Evolutionary conservation across 30 jellyfish, hydroid and myxozoan genomes (phyloP), one percentile per base, ranked within the genome.

Genomic region (Aurelia aurita): DNA sequence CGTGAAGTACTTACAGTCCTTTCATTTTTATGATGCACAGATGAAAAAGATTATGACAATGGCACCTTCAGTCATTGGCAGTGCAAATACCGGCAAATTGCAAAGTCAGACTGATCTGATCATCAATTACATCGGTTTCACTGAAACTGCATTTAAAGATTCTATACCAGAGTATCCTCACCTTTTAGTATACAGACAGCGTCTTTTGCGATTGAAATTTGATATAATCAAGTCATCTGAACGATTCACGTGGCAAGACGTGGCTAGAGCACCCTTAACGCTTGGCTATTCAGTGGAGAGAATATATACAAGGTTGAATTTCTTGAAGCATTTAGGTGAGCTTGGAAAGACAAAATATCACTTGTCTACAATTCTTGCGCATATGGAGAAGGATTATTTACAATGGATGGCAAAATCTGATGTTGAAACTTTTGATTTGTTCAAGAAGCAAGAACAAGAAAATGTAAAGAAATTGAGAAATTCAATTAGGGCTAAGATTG

Each of bases 201-300:
- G 90, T 26, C 82, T 80, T n/a, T 60, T 80, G 47, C 45, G 66
- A 60, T 35, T 80, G 21, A 80, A 80, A 39, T 80, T 80, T 65
- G 77, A 80, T 27, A 80, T 80, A 34, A 80, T 80, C 11, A 80
- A 63, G 27, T 26, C 22, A 1, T 26, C 82, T 20, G 90, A 60
- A 2, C 35, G 77, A 58, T 80, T 80, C 39, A 66, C 72, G 3
- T 80, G 90, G 90, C 69, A 80, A 65, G 90, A 80, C 16, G 60
- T 80, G 14, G 90, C 90, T 5, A 53, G 90, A 27, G 90, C 90
- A 0, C 90, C 90, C 2, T 60, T 80, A 27, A 43, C 82, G 0
- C 90, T 80, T 46, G 90, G 90, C 15, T 80, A 80, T 49, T 80
- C 90, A 13, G 90, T 65, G 1, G 90, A 80, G 35, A 64, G 90